Conservation (phyloP, 2,113 vertebrate genomes). For the Cochlearius cochlearius region DNA sequence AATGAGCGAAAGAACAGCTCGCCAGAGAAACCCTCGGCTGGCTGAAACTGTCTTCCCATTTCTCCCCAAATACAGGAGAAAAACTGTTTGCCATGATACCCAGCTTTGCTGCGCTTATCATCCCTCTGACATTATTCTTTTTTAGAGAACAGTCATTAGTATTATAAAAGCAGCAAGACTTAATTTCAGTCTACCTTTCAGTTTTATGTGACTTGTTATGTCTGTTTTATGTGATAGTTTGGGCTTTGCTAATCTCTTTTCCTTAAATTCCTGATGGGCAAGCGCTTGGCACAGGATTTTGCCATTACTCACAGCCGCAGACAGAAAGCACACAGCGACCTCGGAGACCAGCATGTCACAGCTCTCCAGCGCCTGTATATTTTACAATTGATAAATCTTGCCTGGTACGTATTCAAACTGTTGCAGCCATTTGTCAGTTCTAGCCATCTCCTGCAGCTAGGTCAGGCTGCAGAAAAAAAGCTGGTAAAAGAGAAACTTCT, state of each 20-base stretch:
- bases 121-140: not conserved
- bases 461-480: conserved; percentile 59
- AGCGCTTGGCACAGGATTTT: not conserved
- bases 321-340: conserved; percentile 32
- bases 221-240: not conserved
- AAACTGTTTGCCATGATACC: not conserved
- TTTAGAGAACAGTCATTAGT: not conserved
- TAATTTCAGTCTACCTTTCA: conserved; percentile 20
- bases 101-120: not conserved
- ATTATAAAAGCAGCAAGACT: not conserved
- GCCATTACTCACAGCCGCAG: conserved; percentile 56
- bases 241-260: conserved; percentile 7
- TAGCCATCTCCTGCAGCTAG: conserved; percentile 62
- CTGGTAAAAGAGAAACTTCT: not conserved
- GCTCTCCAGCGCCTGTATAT: conserved; percentile 33
- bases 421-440: conserved; percentile 68
- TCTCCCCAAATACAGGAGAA: not conserved
- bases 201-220: conserved; percentile 8
- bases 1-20: not conserved
- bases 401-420: conserved; percentile 47
- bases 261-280: not conserved
- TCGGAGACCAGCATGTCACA: conserved; percentile 55
- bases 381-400: conserved; percentile 54
- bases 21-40: not conserved
- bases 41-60: not conserved